phyloP scores from a whole-genome alignment of 2,113 vertebrate species.

The Thunnus maccoyii region DNA sequence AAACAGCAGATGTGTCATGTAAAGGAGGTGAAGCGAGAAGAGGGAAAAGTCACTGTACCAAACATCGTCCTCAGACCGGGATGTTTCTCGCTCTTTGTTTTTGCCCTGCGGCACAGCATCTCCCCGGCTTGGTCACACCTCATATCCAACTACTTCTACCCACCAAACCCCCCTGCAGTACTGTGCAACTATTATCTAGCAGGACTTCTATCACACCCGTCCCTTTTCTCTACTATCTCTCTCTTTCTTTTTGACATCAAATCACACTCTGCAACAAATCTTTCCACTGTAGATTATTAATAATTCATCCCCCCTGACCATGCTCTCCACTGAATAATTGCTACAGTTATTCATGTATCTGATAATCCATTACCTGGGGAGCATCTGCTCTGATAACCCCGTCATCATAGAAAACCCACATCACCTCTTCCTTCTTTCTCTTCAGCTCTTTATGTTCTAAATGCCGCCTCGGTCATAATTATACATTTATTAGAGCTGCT shows the following conservation, averaged over 20 bases:
- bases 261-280: slow-evolving; percentile 58
- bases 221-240: not conserved
- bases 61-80: slow-evolving; percentile 45
- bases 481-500: not conserved
- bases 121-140: slow-evolving; percentile 52
- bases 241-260: slow-evolving; percentile 55
- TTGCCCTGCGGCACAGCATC: slow-evolving; percentile 29
- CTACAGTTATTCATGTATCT: slow-evolving; percentile 63
- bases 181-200: slow-evolving; percentile 30
- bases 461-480: not conserved
- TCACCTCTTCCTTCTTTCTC: not conserved
- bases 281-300: slow-evolving; percentile 57
- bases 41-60: slow-evolving; percentile 41
- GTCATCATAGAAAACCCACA: slow-evolving; percentile 24
- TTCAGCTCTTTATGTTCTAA: slow-evolving; percentile 3
- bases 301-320: slow-evolving; percentile 49
- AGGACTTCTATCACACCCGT: slow-evolving; percentile 23
- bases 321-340: slow-evolving; percentile 63
- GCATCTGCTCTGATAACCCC: slow-evolving; percentile 55
- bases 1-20: slow-evolving; percentile 55
- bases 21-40: slow-evolving; percentile 57
- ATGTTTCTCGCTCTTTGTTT: slow-evolving; percentile 24
- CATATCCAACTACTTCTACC: slow-evolving; percentile 23
- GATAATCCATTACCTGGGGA: slow-evolving; percentile 61
- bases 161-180: slow-evolving; percentile 9